A percentile compares a stretch with the other conserved stretches of the same genome.
Evolutionary conservation across 2,797 vertebrate genomes (phyloP).

Genomic region (Gallirallus australis): DNA sequence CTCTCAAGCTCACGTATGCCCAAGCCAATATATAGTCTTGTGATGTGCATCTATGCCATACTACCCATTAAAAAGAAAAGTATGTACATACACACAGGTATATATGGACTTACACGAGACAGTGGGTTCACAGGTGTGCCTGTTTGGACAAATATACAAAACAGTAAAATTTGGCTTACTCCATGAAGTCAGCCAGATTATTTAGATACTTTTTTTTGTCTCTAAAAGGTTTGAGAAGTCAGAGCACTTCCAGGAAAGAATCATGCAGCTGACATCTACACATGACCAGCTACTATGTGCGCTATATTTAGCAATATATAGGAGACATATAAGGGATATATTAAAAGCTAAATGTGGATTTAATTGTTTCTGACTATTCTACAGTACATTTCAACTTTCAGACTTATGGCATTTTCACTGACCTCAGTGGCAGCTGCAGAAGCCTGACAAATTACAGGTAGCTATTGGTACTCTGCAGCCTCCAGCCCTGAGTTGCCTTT

Average conservation of each 20-base stretch:
- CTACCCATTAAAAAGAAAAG: not conserved
- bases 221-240: not conserved
- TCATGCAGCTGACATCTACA: not conserved
- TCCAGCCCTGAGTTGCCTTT: not conserved
- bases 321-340: not conserved
- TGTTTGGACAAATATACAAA: not conserved
- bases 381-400: not conserved
- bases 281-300: not conserved
- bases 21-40: not conserved
- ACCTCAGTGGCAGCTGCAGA: not conserved
- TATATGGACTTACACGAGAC: not conserved
- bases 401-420: not conserved
- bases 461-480: not conserved
- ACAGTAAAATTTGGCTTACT: not conserved
- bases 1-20: rapidly evolving
- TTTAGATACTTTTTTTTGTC: not conserved
- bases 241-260: not conserved
- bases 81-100: not conserved
- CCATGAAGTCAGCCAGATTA: not conserved
- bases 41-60: not conserved
- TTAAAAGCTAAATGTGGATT: not conserved
- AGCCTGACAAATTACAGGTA: not conserved
- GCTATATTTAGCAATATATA: not conserved
- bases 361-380: not conserved
- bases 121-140: rapidly evolving